Evolutionary conservation across 2,888 invertebrate species (phyloP), one percentile per base, ranked within the genome.

Genomic region (Syrista parreyssii): DNA sequence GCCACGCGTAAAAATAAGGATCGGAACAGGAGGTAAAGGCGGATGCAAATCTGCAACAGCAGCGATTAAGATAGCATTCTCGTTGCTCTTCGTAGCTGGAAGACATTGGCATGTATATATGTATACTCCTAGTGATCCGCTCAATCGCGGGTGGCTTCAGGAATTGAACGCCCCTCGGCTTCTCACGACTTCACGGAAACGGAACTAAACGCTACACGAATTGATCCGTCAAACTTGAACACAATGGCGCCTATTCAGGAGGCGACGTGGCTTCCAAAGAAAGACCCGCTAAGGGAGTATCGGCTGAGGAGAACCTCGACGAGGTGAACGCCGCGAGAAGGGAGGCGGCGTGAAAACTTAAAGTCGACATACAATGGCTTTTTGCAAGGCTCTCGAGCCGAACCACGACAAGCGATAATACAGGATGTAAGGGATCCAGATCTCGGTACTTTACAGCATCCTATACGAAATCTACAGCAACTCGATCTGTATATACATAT

Each of bases 291-390:
- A 12, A 32, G 23, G 23, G 55, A 55, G 83, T 82, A 80, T 76
- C 79, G 82, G 80, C 72, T 73, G 76, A 78, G 73, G 73, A 82
- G 78, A 55, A 55, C 23, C 6, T 23, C 55, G 55, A 6, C 23
- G 9, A 55, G 15, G 55, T 23, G 6, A 31, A 73, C 36, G 74
- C 68, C 15, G 68, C 36, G 40, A 72, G 36, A 77, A 73, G 31
- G 12, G 75, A 32, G 31, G 31, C 31, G 79, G 81, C 80, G 82
- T 81, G 86, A 85, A 86, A 87, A 86, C 86, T 88, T 86, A 82
- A 84, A 85, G 86, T 83, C 82, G 79, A 81, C 82, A 80, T 82
- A 87, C 87, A 88, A 88, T 87, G 79, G 86, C 84, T 86, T 86
- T 86, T 84, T 82, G 84, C 86, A 80, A 86, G 55, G 83, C 82